phyloP scores from a whole-genome alignment of 2,113 vertebrate genomes.

The Lophotis ruficrista region DNA sequence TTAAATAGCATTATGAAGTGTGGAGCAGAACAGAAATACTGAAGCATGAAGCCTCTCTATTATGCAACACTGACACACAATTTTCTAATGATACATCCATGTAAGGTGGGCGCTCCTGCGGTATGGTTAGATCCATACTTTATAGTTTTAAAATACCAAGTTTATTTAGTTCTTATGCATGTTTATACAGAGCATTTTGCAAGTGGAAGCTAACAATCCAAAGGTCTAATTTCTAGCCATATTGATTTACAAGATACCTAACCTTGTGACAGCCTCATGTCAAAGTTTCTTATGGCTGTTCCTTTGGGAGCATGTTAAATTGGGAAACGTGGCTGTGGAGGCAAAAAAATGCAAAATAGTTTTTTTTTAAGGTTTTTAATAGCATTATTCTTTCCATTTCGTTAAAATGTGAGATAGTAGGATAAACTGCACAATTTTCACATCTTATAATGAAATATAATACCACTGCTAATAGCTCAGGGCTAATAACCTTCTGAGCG shows the following conservation, averaged over 20 bases:
- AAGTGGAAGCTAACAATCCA: neutral
- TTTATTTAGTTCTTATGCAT: neutral
- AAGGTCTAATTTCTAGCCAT: neutral
- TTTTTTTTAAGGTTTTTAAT: neutral
- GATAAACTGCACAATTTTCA: neutral
- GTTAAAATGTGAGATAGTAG: neutral
- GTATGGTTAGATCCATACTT: neutral
- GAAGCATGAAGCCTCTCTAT: neutral
- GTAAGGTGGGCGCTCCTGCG: neutral
- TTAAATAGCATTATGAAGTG: fast-evolving
- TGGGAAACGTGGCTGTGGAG: neutral
- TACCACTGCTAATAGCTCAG: neutral
- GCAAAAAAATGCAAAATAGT: neutral
- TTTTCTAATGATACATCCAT: neutral
- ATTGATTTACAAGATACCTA: neutral
- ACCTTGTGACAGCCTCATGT: neutral
- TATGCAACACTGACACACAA: neutral
- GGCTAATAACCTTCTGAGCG: neutral
- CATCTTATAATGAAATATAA: neutral
- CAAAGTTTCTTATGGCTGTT: neutral
- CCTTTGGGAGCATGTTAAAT: neutral
- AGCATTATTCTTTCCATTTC: neutral
- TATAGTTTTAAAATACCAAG: neutral
- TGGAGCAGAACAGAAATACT: neutral
- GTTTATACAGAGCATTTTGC: neutral